Evolutionary conservation across 2,797 vertebrate species (phyloP).

Genomic region (Rallus crepitans): DNA sequence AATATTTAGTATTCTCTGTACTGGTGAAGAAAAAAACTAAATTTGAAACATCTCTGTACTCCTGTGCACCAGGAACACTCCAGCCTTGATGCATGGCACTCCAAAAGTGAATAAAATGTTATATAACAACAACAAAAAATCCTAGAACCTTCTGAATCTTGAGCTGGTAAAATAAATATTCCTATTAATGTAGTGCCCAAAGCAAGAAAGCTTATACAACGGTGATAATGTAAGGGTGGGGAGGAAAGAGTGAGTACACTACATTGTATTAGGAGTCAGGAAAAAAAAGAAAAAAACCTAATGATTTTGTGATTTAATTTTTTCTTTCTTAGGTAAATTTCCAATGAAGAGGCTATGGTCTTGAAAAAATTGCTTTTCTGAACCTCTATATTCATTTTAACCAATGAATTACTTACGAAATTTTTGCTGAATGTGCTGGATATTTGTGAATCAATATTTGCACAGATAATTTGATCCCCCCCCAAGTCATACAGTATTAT

Average conservation of each 20-base stretch:
- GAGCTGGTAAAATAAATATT: neutral
- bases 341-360: neutral
- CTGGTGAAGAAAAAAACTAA: slow-evolving; percentile 32
- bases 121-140: neutral
- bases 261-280: neutral
- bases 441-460: slow-evolving; percentile 52
- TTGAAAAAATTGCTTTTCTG: neutral
- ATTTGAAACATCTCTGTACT: slow-evolving; percentile 9
- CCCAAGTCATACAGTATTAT: neutral
- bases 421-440: neutral
- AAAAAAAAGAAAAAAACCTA: neutral
- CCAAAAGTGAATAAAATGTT: neutral
- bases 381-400: neutral
- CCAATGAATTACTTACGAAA: slow-evolving; percentile 14
- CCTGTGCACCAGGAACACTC: neutral
- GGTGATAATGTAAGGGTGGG: neutral
- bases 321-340: neutral
- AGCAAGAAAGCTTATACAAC: neutral
- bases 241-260: neutral
- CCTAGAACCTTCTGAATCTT: neutral
- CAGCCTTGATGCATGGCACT: neutral
- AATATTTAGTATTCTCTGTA: slow-evolving; percentile 60
- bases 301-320: neutral
- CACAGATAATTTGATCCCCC: neutral
- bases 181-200: neutral